Evolutionary conservation across 2,888 invertebrate species (phyloP).

Genomic region (Heliconius erato): DNA sequence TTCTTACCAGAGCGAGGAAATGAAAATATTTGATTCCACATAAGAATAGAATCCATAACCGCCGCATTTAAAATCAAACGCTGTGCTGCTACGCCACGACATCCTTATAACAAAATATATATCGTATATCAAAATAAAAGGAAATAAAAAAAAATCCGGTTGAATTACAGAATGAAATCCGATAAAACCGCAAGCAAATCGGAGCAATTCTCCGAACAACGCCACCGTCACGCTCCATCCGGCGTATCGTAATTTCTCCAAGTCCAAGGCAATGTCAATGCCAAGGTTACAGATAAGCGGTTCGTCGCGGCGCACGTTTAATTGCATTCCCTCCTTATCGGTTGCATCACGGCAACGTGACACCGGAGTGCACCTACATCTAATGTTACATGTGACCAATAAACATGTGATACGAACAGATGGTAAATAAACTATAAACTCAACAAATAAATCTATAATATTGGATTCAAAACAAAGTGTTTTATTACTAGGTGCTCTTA

Average conservation of each 20-base stretch:
- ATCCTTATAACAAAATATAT: background rate
- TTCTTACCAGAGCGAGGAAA: too few relatives aligned
- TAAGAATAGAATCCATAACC: too few relatives aligned
- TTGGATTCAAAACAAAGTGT: background rate
- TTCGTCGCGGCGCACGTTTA: constrained; percentile 78
- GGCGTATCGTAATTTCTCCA: constrained; percentile 46
- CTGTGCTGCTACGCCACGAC: too few relatives aligned
- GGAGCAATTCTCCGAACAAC: constrained; percentile 31
- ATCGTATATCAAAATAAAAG: background rate
- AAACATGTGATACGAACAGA: background rate
- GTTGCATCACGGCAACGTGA: constrained; percentile 76
- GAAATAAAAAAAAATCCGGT: background rate
- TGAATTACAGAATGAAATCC: constrained; percentile 10
- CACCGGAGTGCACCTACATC: constrained; percentile 32
- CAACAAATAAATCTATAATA: background rate
- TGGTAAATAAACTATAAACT: background rate
- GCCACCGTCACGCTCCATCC: constrained; percentile 49
- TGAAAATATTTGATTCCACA: too few relatives aligned
- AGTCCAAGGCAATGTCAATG: constrained; percentile 71
- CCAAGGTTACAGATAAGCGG: constrained; percentile 79
- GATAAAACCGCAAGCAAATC: constrained; percentile 16
- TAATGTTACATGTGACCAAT: background rate
- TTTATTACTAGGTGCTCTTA: background rate
- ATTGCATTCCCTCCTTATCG: constrained; percentile 81
- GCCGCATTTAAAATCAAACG: too few relatives aligned